phyloP scores from a whole-genome alignment of 2,888 invertebrate species.

The Amiota minor region DNA sequence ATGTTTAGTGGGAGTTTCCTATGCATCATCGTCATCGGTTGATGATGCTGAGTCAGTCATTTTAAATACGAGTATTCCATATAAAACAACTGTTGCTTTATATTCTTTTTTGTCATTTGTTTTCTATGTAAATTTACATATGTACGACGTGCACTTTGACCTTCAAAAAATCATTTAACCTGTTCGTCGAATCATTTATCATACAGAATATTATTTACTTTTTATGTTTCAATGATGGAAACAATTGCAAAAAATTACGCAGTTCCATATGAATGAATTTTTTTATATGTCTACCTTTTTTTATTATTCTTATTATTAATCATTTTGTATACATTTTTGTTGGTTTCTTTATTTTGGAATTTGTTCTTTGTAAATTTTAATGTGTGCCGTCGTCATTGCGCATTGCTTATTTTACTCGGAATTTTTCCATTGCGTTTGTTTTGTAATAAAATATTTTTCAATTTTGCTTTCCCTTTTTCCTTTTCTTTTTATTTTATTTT shows the following conservation, averaged over 20 bases:
- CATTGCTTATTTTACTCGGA: not conserved
- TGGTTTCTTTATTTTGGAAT: not conserved
- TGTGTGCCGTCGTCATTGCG: constrained; percentile 13
- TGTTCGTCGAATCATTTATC: not conserved
- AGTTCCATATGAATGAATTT: not conserved
- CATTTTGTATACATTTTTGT: not conserved
- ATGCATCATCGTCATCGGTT: not conserved
- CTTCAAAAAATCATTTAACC: constrained; percentile 22
- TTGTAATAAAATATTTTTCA: not conserved
- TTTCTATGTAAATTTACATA: not conserved
- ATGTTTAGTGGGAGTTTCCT: constrained; percentile 1
- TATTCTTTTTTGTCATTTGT: not conserved
- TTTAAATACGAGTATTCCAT: no score
- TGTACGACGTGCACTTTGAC: constrained; percentile 21
- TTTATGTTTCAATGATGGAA: not conserved
- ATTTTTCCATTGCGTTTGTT: not conserved
- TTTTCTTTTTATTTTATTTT: not conserved
- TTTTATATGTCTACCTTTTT: not conserved
- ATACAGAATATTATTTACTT: not conserved
- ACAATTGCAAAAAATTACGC: constrained; percentile 17
- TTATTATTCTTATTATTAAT: not conserved
- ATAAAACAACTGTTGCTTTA: constrained; percentile 2
- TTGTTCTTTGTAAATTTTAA: constrained; percentile 23
- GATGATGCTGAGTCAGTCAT: no score
- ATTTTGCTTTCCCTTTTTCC: not conserved